Base-by-base conservation (phyloP, 2,888 invertebrate genomes). In the Horisme vitalbata region DNA sequence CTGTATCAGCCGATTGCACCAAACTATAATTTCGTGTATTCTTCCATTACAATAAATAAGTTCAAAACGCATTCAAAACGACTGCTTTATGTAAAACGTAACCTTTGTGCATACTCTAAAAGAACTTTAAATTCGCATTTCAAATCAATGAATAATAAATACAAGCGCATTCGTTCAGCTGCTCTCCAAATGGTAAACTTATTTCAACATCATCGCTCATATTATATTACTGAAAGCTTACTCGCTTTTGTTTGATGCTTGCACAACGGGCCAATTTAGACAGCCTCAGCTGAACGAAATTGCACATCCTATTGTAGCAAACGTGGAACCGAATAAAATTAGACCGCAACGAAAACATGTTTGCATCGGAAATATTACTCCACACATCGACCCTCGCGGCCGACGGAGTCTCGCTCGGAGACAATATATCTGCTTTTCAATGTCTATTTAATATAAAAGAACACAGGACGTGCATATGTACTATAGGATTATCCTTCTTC, bases 241-340 rank as follows among this genome's bases (percentile, higher is more conserved):
- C 65, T 68, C 63, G 67, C 69, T 71, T 72, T 73, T 74, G 73
- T 74, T 75, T 75, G 72, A 72, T 72, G 71, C 64, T 74, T 75
- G 63, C 69, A 75, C 68, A 77, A 73, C 71, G 71, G 45, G 63
- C 70, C 76, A 78, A 79, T 79, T 78, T 75, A 70, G 72, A 57
- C 65, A 69, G 68, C 66, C 69, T 77, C 71, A 71, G 72, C 68
- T 71, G 75, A 78, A 67, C 71, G 61, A 77, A 78, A 80, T 79
- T 78, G 75, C 79, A 72, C 73, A 75, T 78, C 63, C 65, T 63
- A 75, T 72, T 72, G 71, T 74, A 68, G 65, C 68, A 74, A 77
- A 75, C 67, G 66, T 65, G 63, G 69, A 70, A 63, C 59, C 65
- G 73, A 79, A 79, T 77, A 75, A 79, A 79, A 79, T 80, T 75